phyloP scores from a whole-genome alignment of 2,888 invertebrate species.

The Tolmerus cingulatus region DNA sequence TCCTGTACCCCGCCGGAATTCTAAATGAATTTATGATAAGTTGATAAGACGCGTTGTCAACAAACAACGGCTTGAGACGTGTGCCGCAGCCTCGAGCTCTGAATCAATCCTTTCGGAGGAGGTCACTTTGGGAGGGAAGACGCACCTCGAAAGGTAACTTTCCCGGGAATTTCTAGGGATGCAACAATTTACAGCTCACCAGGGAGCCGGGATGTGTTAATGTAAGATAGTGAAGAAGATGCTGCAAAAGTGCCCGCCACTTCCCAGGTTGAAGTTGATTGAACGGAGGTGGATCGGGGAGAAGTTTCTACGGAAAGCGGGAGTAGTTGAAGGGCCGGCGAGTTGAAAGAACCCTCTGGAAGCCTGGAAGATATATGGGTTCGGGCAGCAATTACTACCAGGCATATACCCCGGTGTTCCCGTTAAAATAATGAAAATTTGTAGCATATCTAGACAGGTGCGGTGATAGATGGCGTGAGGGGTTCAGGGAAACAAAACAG shows the following conservation, averaged over 20 bases:
- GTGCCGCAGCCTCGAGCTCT: not conserved
- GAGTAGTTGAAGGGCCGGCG: not conserved
- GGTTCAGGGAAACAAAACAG: not conserved
- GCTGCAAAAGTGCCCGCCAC: not conserved
- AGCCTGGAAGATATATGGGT: not conserved
- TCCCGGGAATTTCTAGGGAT: not conserved
- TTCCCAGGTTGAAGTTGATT: not conserved
- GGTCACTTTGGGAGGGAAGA: not conserved
- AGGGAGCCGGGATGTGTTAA: not conserved
- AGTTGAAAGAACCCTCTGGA: not conserved
- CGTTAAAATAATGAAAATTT: not conserved
- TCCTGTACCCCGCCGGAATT: not conserved
- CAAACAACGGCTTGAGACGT: not conserved
- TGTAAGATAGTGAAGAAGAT: not conserved
- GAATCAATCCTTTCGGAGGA: not conserved
- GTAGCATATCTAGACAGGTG: not conserved
- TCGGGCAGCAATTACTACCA: not conserved
- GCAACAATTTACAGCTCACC: slow-evolving; percentile 9
- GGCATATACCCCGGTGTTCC: not conserved
- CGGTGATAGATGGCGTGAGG: not conserved
- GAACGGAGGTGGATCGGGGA: not conserved
- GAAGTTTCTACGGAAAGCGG: not conserved
- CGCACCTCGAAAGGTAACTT: not conserved
- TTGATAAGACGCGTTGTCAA: slow-evolving; percentile 14
- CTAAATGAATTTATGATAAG: slow-evolving; percentile 35